phyloP scores from a whole-genome alignment of 2,797 vertebrate species.

The Novumbra hubbsi region DNA sequence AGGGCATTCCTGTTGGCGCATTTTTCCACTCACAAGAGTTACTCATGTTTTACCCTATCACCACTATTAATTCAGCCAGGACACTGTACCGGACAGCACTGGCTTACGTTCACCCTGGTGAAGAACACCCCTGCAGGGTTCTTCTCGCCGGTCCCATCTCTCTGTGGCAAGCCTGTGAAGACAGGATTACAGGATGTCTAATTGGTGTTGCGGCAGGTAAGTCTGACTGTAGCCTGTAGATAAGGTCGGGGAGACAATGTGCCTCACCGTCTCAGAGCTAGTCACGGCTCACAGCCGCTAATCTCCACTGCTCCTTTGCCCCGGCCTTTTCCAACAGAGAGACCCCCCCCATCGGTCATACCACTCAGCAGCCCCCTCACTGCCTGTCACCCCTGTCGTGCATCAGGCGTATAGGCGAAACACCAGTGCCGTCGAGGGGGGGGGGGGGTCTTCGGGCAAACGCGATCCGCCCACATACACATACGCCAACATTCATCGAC shows the following conservation, averaged over 20 bases:
- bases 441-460: background rate
- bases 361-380: background rate
- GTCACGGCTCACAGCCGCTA: slow-evolving; percentile 15
- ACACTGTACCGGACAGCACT: no score
- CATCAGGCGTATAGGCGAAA: no score
- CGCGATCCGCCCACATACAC: background rate
- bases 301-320: slow-evolving; percentile 18
- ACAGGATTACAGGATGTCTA: slow-evolving; percentile 34
- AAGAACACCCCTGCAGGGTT: background rate
- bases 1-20: no score
- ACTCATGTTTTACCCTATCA: no score
- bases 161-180: background rate
- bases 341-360: background rate
- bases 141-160: background rate
- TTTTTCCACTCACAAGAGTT: no score
- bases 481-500: no score
- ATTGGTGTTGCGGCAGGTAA: slow-evolving; percentile 19
- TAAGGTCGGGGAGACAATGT: slow-evolving; percentile 31
- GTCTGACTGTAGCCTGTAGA: slow-evolving; percentile 23
- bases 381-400: background rate
- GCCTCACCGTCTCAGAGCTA: background rate
- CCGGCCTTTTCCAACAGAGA: background rate
- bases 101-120: no score
- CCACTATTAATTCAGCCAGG: no score
- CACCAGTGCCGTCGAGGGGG: background rate